A percentile compares a stretch with the other conserved stretches of the same genome.
Conservation (phyloP, 37 sponge, comb jelly and placozoan genomes). For the Trichoplax adhaerens region DNA sequence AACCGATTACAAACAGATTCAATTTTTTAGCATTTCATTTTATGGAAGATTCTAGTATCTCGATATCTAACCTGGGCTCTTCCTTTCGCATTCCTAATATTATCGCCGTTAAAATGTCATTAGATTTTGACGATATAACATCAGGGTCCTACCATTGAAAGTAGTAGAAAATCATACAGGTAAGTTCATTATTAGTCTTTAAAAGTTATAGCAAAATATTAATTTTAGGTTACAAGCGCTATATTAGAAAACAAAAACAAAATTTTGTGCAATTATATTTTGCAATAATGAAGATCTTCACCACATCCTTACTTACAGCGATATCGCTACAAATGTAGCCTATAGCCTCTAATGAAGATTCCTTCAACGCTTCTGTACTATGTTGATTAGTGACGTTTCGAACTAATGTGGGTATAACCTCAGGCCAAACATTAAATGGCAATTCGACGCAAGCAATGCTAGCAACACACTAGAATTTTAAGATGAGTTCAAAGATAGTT, state of each 20-base stretch:
- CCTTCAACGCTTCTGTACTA: constrained; percentile 50
- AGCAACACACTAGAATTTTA: constrained; percentile 61
- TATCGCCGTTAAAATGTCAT: constrained; percentile 86
- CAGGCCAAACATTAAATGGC: constrained; percentile 60
- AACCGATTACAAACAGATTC: background rate
- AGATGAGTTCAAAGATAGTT: background rate
- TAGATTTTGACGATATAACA: constrained; percentile 34
- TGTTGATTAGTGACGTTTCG: constrained; percentile 15
- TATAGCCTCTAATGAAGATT: constrained; percentile 85
- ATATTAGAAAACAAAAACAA: background rate
- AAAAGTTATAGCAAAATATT: background rate
- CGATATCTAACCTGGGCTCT: constrained; percentile 48
- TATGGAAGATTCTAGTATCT: background rate
- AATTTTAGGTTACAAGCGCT: background rate
- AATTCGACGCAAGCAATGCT: constrained; percentile 78
- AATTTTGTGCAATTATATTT: background rate
- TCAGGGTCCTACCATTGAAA: constrained; percentile 11
- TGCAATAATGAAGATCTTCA: constrained; percentile 18
- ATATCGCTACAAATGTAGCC: constrained; percentile 18
- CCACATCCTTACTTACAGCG: background rate
- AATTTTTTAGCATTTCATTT: background rate
- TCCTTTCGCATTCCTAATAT: constrained; percentile 97
- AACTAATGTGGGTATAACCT: constrained; percentile 38
- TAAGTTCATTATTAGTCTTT: background rate
- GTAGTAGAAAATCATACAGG: too few species aligned